These are phyloP conservation scores for Pseudolaguvia tuberculata DNA, from an alignment of 2,113 vertebrate species.

Conservation along the genomic window DNA sequence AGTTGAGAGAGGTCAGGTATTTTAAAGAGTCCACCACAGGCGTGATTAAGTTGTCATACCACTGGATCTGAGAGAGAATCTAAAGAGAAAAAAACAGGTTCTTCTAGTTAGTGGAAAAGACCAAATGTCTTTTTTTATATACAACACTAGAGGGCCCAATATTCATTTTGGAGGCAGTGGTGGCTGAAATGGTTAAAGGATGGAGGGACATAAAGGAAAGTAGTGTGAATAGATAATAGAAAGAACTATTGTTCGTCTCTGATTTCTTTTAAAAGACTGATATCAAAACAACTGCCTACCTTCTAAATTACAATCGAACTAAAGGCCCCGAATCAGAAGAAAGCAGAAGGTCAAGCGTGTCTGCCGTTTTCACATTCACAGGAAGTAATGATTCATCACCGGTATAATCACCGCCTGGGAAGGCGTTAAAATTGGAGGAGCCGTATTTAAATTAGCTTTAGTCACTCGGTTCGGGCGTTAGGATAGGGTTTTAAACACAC, in stretches of 20 bases:
- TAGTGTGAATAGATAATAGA: too few relatives aligned
- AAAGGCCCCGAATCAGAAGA: neutral
- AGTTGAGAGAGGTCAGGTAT: slow-evolving; percentile 98
- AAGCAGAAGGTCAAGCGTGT: neutral
- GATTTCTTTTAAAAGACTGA: too few relatives aligned
- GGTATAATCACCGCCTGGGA: neutral
- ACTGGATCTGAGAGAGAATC: slow-evolving; percentile 98
- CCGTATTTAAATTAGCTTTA: slow-evolving; percentile 23
- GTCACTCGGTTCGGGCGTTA: neutral
- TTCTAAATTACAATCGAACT: too few relatives aligned
- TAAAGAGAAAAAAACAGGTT: slow-evolving; percentile 53
- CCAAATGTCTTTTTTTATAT: neutral
- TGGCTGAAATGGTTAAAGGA: too few relatives aligned
- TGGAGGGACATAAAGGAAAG: too few relatives aligned
- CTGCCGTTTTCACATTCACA: neutral
- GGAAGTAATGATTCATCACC: slow-evolving; percentile 4
- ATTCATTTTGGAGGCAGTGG: too few relatives aligned
- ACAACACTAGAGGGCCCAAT: neutral
- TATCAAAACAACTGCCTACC: too few relatives aligned
- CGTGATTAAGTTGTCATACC: slow-evolving; percentile 96
- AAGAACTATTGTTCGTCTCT: too few relatives aligned
- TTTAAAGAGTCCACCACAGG: slow-evolving; percentile 97
- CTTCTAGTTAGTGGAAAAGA: neutral
- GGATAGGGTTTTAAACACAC: slow-evolving; percentile 11
- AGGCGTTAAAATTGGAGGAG: neutral